phyloP scores from a whole-genome alignment of 2,797 vertebrate genomes.

The Hypotaenidia philippensis region DNA sequence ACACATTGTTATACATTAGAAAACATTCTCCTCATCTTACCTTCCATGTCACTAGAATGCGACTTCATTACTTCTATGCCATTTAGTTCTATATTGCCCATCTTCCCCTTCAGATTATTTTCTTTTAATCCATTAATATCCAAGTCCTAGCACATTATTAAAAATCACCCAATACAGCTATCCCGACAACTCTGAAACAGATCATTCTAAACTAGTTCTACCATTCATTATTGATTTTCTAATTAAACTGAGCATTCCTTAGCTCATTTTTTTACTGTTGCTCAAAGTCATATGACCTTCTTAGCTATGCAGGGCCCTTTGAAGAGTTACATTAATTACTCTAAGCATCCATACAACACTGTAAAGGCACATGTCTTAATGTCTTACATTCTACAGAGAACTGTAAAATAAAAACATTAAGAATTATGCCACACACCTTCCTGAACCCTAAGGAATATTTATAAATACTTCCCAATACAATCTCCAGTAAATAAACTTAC shows the following conservation, averaged over 20 bases:
- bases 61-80: background rate
- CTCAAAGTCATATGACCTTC: background rate
- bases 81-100: background rate
- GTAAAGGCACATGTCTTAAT: fast-evolving
- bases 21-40: background rate
- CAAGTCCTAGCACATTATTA: background rate
- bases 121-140: background rate
- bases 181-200: background rate
- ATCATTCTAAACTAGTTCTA: background rate
- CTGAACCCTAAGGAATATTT: background rate
- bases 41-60: background rate
- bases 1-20: background rate
- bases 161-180: background rate
- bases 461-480: background rate
- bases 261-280: background rate
- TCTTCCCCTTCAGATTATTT: background rate
- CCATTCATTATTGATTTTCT: background rate
- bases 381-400: background rate
- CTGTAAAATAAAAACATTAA: background rate
- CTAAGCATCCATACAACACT: background rate
- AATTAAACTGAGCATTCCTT: background rate
- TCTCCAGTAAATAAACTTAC: background rate
- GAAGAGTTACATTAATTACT: background rate
- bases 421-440: background rate
- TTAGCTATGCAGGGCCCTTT: background rate